phyloP scores from a whole-genome alignment of 2,797 vertebrate species.

The Xiphorhynchus erythropygius region DNA sequence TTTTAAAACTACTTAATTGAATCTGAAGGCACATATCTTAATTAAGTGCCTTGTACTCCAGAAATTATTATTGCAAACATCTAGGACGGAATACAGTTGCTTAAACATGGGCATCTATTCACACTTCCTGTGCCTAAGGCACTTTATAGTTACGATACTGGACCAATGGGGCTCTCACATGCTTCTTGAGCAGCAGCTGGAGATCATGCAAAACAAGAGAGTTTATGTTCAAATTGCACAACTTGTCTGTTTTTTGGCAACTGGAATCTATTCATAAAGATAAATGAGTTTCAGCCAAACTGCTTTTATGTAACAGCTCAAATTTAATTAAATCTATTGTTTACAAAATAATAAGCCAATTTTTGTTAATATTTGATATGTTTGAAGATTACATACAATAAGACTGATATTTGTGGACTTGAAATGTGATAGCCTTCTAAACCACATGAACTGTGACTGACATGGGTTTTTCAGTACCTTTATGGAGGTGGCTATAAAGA shows the following conservation, averaged over 20 bases:
- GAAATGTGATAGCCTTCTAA: neutral
- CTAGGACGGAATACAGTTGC: neutral
- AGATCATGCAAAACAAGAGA: neutral
- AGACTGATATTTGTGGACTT: accelerated
- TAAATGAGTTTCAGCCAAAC: neutral
- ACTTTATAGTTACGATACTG: neutral
- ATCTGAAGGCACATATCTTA: neutral
- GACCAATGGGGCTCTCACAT: neutral
- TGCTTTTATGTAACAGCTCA: neutral
- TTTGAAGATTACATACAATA: neutral
- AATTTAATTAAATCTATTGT: neutral
- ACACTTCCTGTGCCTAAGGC: neutral
- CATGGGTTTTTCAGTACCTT: neutral
- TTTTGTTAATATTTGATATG: neutral
- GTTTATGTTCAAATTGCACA: neutral
- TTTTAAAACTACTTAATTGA: neutral
- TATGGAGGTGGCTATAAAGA: neutral
- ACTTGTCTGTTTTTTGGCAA: neutral
- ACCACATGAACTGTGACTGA: neutral
- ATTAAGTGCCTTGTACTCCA: neutral
- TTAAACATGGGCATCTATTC: neutral
- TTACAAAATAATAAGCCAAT: neutral
- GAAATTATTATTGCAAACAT: neutral
- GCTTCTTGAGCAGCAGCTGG: neutral
- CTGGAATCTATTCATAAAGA: neutral